phyloP scores from a whole-genome alignment of 2,797 vertebrate species.

The Phaenicophaeus curvirostris region DNA sequence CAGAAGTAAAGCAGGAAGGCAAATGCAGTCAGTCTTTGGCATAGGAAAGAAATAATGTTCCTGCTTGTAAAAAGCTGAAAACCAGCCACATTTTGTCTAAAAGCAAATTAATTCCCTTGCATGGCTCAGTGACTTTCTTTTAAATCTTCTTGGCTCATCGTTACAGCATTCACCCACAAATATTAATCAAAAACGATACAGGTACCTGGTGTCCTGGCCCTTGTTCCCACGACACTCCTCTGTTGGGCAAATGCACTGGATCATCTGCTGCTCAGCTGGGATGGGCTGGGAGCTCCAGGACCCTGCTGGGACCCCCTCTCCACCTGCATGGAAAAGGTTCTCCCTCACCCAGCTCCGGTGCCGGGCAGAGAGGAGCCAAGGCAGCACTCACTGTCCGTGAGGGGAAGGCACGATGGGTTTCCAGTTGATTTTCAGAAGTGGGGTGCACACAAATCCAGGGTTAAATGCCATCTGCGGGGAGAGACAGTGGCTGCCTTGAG shows the following conservation, averaged over 20 bases:
- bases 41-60: neutral
- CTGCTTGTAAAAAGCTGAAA: neutral
- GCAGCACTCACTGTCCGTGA: neutral
- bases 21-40: neutral
- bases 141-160: neutral
- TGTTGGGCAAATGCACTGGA: neutral
- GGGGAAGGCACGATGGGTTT: neutral
- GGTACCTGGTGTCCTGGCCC: conserved; percentile 28
- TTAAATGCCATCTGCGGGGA: neutral
- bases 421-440: neutral
- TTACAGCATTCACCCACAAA: neutral
- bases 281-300: neutral
- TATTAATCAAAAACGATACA: neutral
- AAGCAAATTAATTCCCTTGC: neutral
- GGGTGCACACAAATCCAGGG: neutral
- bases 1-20: neutral
- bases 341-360: neutral
- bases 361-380: neutral
- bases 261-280: neutral
- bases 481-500: neutral
- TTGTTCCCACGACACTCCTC: neutral
- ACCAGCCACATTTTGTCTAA: conserved; percentile 30
- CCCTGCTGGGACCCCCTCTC: neutral
- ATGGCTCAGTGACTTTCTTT: neutral
- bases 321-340: neutral